Conservation (phyloP, 2,113 vertebrate species). For the Typhlomys cinereus region DNA sequence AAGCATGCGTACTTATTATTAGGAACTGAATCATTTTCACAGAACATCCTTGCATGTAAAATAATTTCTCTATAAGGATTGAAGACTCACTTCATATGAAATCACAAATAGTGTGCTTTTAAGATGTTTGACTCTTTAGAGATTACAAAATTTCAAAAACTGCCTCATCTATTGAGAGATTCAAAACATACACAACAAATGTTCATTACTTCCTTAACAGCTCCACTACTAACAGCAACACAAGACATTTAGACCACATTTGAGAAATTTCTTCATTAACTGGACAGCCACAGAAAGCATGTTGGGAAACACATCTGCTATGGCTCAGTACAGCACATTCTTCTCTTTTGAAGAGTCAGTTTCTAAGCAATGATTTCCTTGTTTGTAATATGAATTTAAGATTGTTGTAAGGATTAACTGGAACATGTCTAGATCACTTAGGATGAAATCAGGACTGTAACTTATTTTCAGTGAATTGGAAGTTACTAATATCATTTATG, state of each 20-base stretch:
- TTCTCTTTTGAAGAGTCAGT: neutral
- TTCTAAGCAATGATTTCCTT: neutral
- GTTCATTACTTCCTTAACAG: neutral
- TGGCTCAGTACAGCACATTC: neutral
- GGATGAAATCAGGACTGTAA: neutral
- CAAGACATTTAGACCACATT: neutral
- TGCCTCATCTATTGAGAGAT: neutral
- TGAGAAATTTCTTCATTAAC: neutral
- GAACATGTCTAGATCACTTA: neutral
- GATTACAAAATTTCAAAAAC: neutral
- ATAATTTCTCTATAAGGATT: neutral
- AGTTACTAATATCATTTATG: neutral
- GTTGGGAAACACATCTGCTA: neutral
- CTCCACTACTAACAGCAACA: neutral
- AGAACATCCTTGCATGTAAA: neutral
- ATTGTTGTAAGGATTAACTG: neutral
- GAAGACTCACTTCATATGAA: neutral
- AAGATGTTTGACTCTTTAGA: neutral
- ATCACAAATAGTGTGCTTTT: neutral
- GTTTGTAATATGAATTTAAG: neutral
- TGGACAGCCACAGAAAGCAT: neutral
- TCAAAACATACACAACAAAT: neutral
- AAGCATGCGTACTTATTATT: neutral
- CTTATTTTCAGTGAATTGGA: neutral
- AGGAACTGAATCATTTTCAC: neutral